A percentile compares a stretch with the other conserved stretches of the same genome.
phyloP scores from a whole-genome alignment of 1,140 invertebrate species.

The Listronotus bonariensis region DNA sequence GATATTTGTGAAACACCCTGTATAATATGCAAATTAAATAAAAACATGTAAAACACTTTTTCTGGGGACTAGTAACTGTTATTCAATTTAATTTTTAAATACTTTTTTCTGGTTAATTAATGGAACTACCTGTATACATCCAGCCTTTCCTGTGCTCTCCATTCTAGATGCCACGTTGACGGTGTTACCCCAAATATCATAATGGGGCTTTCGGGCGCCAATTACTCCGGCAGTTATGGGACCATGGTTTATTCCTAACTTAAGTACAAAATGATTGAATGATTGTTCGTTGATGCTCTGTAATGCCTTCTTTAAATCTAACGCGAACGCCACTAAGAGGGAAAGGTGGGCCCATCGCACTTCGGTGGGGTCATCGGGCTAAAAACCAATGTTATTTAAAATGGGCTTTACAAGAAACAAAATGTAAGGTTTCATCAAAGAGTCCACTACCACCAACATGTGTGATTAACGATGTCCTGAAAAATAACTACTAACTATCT shows the following conservation, averaged over 20 bases:
- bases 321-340: conserved; percentile 85
- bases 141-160: conserved; percentile 95
- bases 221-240: conserved; percentile 95
- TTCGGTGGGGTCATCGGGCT: conserved; percentile 70
- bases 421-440: too few relatives aligned
- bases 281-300: conserved; percentile 93
- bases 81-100: too few relatives aligned
- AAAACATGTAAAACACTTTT: too few relatives aligned
- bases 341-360: conserved; percentile 84
- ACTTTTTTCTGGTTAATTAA: too few relatives aligned
- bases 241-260: conserved; percentile 95
- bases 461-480: too few relatives aligned
- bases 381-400: conserved; percentile 34
- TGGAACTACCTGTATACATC: conserved; percentile 82
- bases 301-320: conserved; percentile 86
- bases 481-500: too few relatives aligned
- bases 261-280: conserved; percentile 93
- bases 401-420: too few relatives aligned
- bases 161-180: conserved; percentile 95
- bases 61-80: too few relatives aligned
- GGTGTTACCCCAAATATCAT: conserved; percentile 96
- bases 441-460: too few relatives aligned
- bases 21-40: too few relatives aligned
- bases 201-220: conserved; percentile 91
- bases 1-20: too few relatives aligned